Conservation (phyloP, 1,140 invertebrate genomes). For the Brachionus sp. region DNA sequence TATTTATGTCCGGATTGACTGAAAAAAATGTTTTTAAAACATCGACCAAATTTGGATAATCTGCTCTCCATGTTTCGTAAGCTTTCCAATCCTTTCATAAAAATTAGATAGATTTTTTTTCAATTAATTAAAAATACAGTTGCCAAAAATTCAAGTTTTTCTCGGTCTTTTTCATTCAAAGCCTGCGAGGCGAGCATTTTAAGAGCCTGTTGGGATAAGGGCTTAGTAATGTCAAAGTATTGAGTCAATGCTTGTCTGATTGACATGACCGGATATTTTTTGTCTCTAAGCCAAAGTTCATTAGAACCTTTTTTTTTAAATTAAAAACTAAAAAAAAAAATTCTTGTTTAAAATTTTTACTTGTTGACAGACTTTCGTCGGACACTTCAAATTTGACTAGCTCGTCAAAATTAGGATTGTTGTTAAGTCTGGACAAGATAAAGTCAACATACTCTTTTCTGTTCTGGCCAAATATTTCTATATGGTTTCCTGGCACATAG, state of each 20-base stretch:
- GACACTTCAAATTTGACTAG: constrained; percentile 76
- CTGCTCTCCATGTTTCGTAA: constrained; percentile 84
- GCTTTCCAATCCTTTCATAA: neutral
- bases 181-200: constrained; percentile 77
- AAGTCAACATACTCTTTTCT: constrained; percentile 72
- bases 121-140: neutral
- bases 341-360: neutral
- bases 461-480: constrained; percentile 84
- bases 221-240: constrained; percentile 86
- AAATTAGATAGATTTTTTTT: neutral
- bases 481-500: constrained; percentile 83
- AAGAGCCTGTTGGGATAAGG: constrained; percentile 79
- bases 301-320: constrained; percentile 61
- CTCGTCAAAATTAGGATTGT: constrained; percentile 67
- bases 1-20: constrained; percentile 74
- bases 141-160: constrained; percentile 68
- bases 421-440: constrained; percentile 69
- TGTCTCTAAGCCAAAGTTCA: constrained; percentile 79
- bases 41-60: constrained; percentile 88
- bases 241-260: constrained; percentile 73
- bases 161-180: constrained; percentile 69
- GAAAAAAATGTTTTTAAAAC: constrained; percentile 91
- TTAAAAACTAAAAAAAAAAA: neutral
- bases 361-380: constrained; percentile 72
- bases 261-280: constrained; percentile 74